Base-by-base conservation (phyloP, 2,797 vertebrate genomes). In the Sebastes hopkinsi region DNA sequence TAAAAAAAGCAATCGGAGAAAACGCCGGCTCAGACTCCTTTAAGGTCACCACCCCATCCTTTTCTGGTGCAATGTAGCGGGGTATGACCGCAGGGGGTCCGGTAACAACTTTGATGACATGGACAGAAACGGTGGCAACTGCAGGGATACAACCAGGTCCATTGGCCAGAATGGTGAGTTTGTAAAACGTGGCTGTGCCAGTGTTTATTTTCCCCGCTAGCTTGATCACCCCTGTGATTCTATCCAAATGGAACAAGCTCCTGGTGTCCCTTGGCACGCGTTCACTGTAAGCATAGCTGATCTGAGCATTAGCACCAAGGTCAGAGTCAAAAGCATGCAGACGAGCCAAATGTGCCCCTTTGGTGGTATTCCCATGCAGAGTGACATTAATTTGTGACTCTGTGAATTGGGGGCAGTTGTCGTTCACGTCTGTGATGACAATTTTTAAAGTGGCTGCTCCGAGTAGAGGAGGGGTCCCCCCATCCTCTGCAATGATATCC, bases 111-210 rank as follows among this genome's bases (percentile, higher is more conserved):
- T 96, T 97, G 90, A 97, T 96, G 68, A 99, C 89, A 56, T 96
- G 95, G 58, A 99, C 89, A 23, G 93, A 92, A 66, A 98, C 97
- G 0, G 93, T 96, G 66, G 97, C 97, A 42, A 99, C 96, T 0
- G 98, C 97, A 22, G 99, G 98, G 75, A 99, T 98, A 86, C 98
- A 99, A n/a, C 97, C 97, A 7, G 97, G 96, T 56, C 98, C 98
- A 0, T 96, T 98, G 67, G 97, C 99, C 61, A 99, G 72, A 79
- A 99, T 86, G 10, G 96, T 98, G 84, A 99, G 94, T 89, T 97
- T 98, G 89, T 98, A 97, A 8, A 95, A 93, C 18, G 89, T 95
- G 46, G 94, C 92, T 22, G 95, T 94, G 79, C 90, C 95, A 12
- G 94, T 94, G 86, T 95, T 96, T 74, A 99, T 95, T 92, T 96